Evolutionary conservation across 2,113 vertebrate species (phyloP).

Genomic region (Carlito syrichta): DNA sequence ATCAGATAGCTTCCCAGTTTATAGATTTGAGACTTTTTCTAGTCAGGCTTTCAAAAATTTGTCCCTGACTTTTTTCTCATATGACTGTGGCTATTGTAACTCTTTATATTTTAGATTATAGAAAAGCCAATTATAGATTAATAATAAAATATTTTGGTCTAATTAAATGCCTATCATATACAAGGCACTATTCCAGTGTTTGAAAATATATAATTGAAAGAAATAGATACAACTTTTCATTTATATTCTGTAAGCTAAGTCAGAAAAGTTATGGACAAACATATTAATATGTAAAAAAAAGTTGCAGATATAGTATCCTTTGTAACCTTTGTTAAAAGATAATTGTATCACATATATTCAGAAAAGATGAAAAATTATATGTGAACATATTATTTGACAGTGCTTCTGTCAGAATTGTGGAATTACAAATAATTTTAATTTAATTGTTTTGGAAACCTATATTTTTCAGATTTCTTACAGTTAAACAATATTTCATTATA

Average conservation of each 20-base stretch:
- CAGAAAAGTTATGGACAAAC: background rate
- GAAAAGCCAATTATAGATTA: background rate
- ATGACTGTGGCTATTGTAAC: background rate
- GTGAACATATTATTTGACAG: background rate
- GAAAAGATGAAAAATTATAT: background rate
- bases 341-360: background rate
- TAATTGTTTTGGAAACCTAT: background rate
- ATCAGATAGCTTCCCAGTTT: background rate
- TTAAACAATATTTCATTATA: background rate
- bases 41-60: background rate
- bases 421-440: background rate
- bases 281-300: background rate
- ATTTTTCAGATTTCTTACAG: background rate
- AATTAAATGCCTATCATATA: background rate
- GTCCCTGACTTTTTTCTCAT: background rate
- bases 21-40: background rate
- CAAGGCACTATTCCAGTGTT: background rate
- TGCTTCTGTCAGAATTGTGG: background rate
- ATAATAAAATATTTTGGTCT: background rate
- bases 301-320: background rate
- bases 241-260: background rate
- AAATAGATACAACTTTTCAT: background rate
- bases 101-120: background rate
- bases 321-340: background rate
- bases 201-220: background rate